phyloP scores from a whole-genome alignment of 2,797 vertebrate species.

The Mus caroli region DNA sequence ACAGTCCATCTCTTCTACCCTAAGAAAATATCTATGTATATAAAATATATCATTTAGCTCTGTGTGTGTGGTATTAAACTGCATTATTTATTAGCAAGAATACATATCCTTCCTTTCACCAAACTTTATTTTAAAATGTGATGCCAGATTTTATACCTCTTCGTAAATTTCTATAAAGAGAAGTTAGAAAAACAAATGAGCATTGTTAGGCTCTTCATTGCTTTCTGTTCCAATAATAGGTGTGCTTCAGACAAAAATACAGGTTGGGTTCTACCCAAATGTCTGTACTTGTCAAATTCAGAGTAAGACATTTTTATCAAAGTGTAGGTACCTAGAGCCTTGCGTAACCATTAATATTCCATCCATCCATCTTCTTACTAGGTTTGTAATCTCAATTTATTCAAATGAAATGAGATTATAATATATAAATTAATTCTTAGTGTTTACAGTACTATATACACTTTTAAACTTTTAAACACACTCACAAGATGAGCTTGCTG shows the following conservation, averaged over 20 bases:
- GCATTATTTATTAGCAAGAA: not conserved
- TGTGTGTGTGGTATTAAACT: not conserved
- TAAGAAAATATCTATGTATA: not conserved
- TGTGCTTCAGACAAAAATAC: not conserved
- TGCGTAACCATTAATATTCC: not conserved
- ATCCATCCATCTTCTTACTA: not conserved
- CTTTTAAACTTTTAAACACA: not conserved
- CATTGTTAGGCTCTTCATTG: not conserved
- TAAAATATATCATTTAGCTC: not conserved
- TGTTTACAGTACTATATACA: not conserved
- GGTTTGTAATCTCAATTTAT: not conserved
- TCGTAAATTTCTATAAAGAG: not conserved
- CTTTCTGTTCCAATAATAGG: not conserved
- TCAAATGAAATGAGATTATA: not conserved
- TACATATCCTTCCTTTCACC: not conserved
- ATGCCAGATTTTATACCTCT: not conserved
- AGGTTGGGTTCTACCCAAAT: not conserved
- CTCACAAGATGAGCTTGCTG: not conserved
- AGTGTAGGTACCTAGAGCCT: not conserved
- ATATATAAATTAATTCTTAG: not conserved
- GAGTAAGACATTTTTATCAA: not conserved
- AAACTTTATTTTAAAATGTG: not conserved
- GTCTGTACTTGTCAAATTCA: not conserved
- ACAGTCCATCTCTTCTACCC: not conserved
- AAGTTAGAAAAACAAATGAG: not conserved